phyloP scores from a whole-genome alignment of 1,140 invertebrate species.

The Coptotermes formosanus region DNA sequence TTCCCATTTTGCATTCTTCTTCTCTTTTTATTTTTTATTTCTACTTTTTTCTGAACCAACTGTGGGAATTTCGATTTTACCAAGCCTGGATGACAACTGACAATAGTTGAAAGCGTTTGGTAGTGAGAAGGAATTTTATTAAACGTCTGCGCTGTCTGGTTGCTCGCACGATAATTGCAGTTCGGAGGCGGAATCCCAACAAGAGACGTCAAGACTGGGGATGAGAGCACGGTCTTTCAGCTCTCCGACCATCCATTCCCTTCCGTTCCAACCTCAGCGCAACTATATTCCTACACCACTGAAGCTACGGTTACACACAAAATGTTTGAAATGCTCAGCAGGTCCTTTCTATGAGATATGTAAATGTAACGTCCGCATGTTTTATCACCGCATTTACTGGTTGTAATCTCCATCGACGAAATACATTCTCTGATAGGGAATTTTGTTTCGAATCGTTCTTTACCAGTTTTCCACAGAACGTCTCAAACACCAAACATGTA shows the following conservation, averaged over 20 bases:
- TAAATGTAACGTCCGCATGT: no score
- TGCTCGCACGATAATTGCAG: conserved; percentile 10
- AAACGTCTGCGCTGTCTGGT: not conserved
- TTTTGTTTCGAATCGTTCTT: no score
- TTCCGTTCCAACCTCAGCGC: not conserved
- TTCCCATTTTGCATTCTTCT: no score
- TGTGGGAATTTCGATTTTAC: conserved; percentile 9
- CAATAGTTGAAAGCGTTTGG: not conserved
- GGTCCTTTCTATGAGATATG: no score
- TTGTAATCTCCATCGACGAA: no score
- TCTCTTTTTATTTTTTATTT: no score
- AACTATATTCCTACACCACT: not conserved
- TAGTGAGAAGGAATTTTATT: not conserved
- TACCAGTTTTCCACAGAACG: no score
- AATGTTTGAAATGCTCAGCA: no score
- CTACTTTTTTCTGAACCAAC: not conserved
- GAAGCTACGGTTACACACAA: not conserved
- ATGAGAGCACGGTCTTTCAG: not conserved
- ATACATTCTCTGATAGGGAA: no score
- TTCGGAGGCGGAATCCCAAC: not conserved
- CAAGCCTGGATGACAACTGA: conserved; percentile 9
- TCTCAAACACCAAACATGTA: no score
- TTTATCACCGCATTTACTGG: no score
- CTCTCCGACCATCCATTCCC: not conserved
- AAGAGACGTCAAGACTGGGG: not conserved